Evolutionary conservation across 2,797 vertebrate genomes (phyloP), one percentile per base, ranked within the genome.

Genomic region (Poeciliopsis gracilis): DNA sequence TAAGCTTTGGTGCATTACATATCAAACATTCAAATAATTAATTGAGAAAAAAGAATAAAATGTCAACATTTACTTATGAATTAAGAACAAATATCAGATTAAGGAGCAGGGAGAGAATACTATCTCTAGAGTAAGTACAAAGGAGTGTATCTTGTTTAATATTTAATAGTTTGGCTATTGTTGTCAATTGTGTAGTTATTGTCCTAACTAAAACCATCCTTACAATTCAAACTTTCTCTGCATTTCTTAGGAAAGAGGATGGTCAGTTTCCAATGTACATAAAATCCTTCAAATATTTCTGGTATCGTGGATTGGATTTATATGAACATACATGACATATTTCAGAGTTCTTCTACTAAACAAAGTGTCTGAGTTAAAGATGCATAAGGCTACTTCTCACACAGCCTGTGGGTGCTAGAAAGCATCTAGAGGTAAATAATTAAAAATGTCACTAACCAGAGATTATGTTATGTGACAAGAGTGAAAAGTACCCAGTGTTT

Each of bases 261-360:
- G 30, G 59, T 23, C 4, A 41, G 63, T 67, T 66, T 67, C 18
- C 20, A 38, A 67, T 41, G 36, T 12, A 25, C 20, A 41, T 25
- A 38, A 67, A 41, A n/a, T 67, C 1, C 15, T 23, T 41, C 36
- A 61, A 57, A 28, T 28, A 2, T 33, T 61, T 67, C 25, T 69
- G 18, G 38, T 71, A 36, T 75, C 36, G 46, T 78, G 49, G 23
- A 67, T 71, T 45, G 55, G 77, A 61, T 53, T 79, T 80, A 89
- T 87, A 79, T 85, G 84, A 82, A 78, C 76, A 74, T 59, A 41
- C 55, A 20, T 51, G 30, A 49, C 55, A 3, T 23, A 67, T 67
- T 76, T 73, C 71, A 41, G 77, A 55, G 45, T 78, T 81, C 20
- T 3, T 63, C 20, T 53, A 61, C 28, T 30, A 72, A 77, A 77